A percentile compares a stretch with the other conserved stretches of the same genome.
phyloP scores from a whole-genome alignment of 1,140 invertebrate genomes.

The Teleogryllus occipitalis region DNA sequence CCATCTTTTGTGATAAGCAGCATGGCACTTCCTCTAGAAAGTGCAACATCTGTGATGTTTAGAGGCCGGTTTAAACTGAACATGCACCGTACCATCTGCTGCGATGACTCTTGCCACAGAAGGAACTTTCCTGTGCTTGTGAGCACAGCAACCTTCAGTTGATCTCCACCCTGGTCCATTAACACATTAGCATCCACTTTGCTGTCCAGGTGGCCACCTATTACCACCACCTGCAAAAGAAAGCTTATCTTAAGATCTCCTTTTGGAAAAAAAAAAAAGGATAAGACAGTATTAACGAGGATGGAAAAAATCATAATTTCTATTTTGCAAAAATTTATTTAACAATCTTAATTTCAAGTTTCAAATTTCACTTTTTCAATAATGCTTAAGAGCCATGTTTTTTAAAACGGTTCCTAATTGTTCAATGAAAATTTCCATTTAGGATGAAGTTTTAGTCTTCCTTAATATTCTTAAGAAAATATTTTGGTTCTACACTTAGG shows the following conservation, averaged over 20 bases:
- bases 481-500: too few relatives aligned
- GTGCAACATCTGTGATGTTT: constrained; percentile 44
- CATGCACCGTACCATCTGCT: constrained; percentile 48
- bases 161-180: constrained; percentile 39
- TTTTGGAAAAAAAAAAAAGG: not conserved
- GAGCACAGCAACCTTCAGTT: constrained; percentile 49
- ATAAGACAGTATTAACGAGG: too few relatives aligned
- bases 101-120: constrained; percentile 55
- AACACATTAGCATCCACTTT: constrained; percentile 35
- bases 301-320: too few relatives aligned
- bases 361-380: too few relatives aligned
- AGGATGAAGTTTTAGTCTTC: too few relatives aligned
- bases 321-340: too few relatives aligned
- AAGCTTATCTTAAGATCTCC: not conserved
- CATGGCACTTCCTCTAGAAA: constrained; percentile 44
- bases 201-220: constrained; percentile 45
- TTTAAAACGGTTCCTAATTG: too few relatives aligned
- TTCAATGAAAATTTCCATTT: too few relatives aligned
- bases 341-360: too few relatives aligned
- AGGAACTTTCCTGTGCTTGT: constrained; percentile 51
- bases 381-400: too few relatives aligned
- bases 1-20: constrained; percentile 55
- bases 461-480: too few relatives aligned
- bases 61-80: constrained; percentile 50
- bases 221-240: constrained; percentile 36